Evolutionary conservation across 1,140 invertebrate species (phyloP), one percentile per base, ranked within the genome.

Genomic region (Aphidius gifuensis): DNA sequence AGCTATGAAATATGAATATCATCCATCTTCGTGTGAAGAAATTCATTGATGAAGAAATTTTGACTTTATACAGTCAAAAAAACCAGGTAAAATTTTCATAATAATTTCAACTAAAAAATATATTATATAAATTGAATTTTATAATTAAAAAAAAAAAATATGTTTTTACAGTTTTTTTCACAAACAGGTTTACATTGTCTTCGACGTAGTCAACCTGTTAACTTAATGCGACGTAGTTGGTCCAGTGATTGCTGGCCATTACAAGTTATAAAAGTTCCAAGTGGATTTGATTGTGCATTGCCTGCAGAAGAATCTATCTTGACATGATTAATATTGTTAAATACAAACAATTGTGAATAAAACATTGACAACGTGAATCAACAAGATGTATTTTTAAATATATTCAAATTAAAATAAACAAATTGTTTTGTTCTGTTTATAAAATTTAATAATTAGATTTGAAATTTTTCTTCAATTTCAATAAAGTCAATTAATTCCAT

Each of bases 401-500:
- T 32, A 32, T 32, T 3, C 23, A 32, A 32, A 0, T 32, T 32
- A 32, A 32, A 32, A 1, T 32, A 32, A 32, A 32, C 23, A 32
- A 32, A 32, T 32, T 32, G 23, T 32, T 32, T 32, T 16, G 16
- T 3, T 32, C 23, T 4, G 4, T 32, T 32, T 32, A 32, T 32
- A 32, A 32, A 32, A 32, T 32, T 32, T 32, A 32, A 16, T 16
- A 16, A 32, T 32, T 32, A 32, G 23, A 3, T 32, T 2, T 32
- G 4, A 32, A 32, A 32, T 32, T 32, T 3, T 32, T 32, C 2
- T 32, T 32, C 1, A 3, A 16, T 49, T 44, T 45, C 40, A 40
- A 50, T 42, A 50, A 23, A 43, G 11, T 60, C 45, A 8, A 51
- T 68, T 69, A 78, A 57, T 78, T 80, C 83, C 91, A 99, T n/a